Evolutionary conservation across 2,888 invertebrate genomes (phyloP).

Genomic region (Eilema sororculum): DNA sequence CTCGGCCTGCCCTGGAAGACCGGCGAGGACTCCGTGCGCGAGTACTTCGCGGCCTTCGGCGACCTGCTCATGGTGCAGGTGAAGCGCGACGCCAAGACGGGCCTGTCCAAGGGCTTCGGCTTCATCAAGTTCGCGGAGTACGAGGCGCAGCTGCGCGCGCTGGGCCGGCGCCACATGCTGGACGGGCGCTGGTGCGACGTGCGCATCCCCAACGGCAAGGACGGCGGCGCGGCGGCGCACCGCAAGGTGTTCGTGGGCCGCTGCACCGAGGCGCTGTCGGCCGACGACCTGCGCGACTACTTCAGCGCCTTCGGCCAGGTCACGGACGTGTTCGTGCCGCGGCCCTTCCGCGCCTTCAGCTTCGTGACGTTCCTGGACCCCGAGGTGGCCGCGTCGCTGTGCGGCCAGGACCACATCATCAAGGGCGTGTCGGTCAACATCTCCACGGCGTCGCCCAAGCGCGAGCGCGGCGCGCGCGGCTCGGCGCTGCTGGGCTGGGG

Average conservation of each 20-base stretch:
- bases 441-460: conserved; percentile 94
- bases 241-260: conserved; percentile 94
- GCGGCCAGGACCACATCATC: conserved; percentile 94
- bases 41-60: conserved; percentile 90
- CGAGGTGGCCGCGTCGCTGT: conserved; percentile 92
- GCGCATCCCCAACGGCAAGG: conserved; percentile 90
- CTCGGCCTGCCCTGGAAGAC: conserved; percentile 93
- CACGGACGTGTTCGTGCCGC: conserved; percentile 95
- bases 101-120: conserved; percentile 91
- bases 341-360: conserved; percentile 93
- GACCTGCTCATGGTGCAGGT: conserved; percentile 88
- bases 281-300: conserved; percentile 92
- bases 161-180: conserved; percentile 89
- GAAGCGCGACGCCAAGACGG: conserved; percentile 87
- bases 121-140: conserved; percentile 90
- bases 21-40: conserved; percentile 90
- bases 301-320: conserved; percentile 94
- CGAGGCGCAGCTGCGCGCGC: conserved; percentile 89
- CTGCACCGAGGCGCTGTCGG: conserved; percentile 92
- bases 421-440: conserved; percentile 95
- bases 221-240: conserved; percentile 89
- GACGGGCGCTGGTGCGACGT: conserved; percentile 92
- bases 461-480: conserved; percentile 76
- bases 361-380: conserved; percentile 95
- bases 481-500: conserved; percentile 70